Evolutionary conservation across 1,140 invertebrate species (phyloP).

Genomic region (Drusus annulatus): DNA sequence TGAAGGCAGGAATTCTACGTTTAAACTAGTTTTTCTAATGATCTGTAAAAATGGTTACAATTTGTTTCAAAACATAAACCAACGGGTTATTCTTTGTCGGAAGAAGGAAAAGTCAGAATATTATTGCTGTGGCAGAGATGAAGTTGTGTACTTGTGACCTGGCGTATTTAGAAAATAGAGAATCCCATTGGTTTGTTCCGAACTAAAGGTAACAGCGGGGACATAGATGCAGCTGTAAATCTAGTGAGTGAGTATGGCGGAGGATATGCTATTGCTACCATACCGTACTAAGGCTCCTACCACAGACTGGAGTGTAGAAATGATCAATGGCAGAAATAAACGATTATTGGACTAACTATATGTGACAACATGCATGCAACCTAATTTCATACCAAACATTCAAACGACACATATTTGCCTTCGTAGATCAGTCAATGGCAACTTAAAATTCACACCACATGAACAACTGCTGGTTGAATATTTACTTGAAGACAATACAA

Average conservation of each 20-base stretch:
- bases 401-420: constrained; percentile 54
- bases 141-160: constrained; percentile 11
- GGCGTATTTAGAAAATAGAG: constrained; percentile 26
- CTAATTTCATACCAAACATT: constrained; percentile 54
- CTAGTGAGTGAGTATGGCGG: background rate
- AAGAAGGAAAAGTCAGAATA: constrained; percentile 10
- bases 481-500: constrained; percentile 54
- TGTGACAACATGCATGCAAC: constrained; percentile 50
- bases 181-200: background rate
- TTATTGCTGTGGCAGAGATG: constrained; percentile 7
- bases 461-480: constrained; percentile 49
- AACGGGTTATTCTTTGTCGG: background rate
- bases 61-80: constrained; percentile 1
- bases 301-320: background rate
- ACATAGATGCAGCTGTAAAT: background rate
- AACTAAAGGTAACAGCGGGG: constrained; percentile 17
- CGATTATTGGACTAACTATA: constrained; percentile 50
- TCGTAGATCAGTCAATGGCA: constrained; percentile 57
- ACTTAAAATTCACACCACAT: constrained; percentile 54
- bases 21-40: constrained; percentile 34
- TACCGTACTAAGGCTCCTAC: constrained; percentile 17
- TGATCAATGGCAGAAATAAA: constrained; percentile 19
- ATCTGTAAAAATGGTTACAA: constrained; percentile 23
- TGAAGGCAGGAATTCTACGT: constrained; percentile 43
- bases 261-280: background rate